Base-by-base conservation (phyloP, 2,113 vertebrate species). In the Octodon degus region DNA sequence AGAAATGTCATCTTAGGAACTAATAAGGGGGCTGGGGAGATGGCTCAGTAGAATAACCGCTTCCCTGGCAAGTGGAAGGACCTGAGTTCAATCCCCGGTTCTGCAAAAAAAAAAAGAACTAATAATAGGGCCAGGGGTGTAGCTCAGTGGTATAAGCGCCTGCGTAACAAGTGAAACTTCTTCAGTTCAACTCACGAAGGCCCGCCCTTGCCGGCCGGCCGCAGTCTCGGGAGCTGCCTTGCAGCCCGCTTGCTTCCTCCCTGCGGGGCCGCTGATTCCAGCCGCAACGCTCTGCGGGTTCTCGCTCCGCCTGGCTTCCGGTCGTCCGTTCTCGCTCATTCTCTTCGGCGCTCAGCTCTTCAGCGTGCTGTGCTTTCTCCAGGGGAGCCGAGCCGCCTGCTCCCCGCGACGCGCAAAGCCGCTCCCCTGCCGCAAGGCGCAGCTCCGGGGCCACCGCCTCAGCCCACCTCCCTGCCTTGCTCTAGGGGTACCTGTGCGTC, bases 231-330 rank as follows among this genome's bases (percentile, higher is more conserved):
- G 50, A 95, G 53, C 93, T 76, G 67, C 72, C 87, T 89, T 67
- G 80, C 79, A 80, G 81, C 94, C 89, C 95, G 50, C 96, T 94
- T 94, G 70, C 77, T 93, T 17, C 87, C 80, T 92, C 76, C 86
- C 83, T 94, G 55, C 94, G 87, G 95, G 90, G 93, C 92, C 94
- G 53, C 70, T 95, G 90, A 97, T 95, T 89, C 93, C 70, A 94
- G 72, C 90, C 92, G 43, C n/a, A 80, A 95, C 43, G 90, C 60
- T 94, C 93, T 72, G 3, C 91, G 65, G 58, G n/a, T 77, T 96
- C 89, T 90, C 93, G 68, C n/a, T 86, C 77, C 60, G 43, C 62
- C 30, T 79, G 58, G 47, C 70, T 76, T 87, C 80, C 79, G 55
- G 55, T 86, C 65, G 62, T 55, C 53, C 81, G 22, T 81, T 88